These are phyloP conservation scores for Craniophora ligustri DNA, from an alignment of 2,888 invertebrate genomes.

Conservation along the genomic window DNA sequence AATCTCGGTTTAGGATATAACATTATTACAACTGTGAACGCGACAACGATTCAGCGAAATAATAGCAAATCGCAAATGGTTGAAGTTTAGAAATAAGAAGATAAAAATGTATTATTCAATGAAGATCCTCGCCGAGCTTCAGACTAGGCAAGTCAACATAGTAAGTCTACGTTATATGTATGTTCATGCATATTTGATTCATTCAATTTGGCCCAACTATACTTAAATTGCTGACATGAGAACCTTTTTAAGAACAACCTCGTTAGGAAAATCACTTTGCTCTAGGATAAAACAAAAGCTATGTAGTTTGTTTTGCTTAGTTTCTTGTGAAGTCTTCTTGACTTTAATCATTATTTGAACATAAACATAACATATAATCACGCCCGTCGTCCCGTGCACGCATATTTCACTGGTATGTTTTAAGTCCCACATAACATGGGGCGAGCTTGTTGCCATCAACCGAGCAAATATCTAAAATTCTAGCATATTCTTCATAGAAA, in stretches of 20 bases:
- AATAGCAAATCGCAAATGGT: constrained; percentile 8
- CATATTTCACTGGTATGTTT: too few relatives aligned
- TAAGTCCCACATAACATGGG: too few relatives aligned
- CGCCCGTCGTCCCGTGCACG: too few relatives aligned
- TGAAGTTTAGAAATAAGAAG: constrained; percentile 14
- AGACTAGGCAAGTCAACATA: background rate
- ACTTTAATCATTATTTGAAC: too few relatives aligned
- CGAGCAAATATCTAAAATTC: too few relatives aligned
- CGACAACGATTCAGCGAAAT: constrained; percentile 1
- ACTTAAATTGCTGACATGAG: constrained; percentile 2
- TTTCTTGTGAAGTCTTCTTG: too few relatives aligned
- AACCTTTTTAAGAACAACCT: background rate
- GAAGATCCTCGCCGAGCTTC: constrained; percentile 2
- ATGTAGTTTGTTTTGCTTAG: too few relatives aligned
- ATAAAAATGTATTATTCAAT: constrained; percentile 34
- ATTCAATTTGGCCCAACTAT: constrained; percentile 22
- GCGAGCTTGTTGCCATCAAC: too few relatives aligned
- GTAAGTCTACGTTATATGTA: constrained; percentile 13
- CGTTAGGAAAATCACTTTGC: background rate
- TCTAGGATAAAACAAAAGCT: background rate
- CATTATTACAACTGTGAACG: too few relatives aligned
- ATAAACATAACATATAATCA: too few relatives aligned
- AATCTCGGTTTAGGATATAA: too few relatives aligned
- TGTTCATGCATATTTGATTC: constrained; percentile 35
- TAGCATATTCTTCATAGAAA: too few relatives aligned